Conservation (phyloP, 2,113 vertebrate species). For the Brachyistius frenatus region DNA sequence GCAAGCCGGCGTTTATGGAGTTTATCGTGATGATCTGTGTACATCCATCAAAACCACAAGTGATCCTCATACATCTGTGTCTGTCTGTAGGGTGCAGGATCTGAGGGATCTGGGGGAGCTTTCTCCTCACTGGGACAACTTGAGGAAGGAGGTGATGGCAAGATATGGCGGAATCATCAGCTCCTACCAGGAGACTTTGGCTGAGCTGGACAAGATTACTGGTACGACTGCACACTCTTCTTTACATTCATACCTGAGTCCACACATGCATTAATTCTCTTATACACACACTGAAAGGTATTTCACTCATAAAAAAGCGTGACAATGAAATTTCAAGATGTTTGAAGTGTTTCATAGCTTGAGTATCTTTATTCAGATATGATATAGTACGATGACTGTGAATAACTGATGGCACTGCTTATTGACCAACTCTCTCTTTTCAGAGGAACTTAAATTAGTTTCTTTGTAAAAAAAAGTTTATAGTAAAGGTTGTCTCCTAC, state of each 20-base stretch:
- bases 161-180: slow-evolving; percentile 93
- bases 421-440: background rate
- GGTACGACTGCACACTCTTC: slow-evolving; percentile 78
- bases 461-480: background rate
- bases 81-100: slow-evolving; percentile 89
- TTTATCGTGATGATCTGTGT: slow-evolving; percentile 4
- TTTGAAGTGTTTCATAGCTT: background rate
- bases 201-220: slow-evolving; percentile 92
- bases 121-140: slow-evolving; percentile 97
- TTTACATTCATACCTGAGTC: background rate
- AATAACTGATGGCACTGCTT: background rate
- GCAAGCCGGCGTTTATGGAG: background rate
- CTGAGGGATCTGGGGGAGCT: slow-evolving; percentile 96
- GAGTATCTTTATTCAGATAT: background rate
- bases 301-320: background rate
- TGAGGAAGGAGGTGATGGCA: slow-evolving; percentile 92
- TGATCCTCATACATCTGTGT: slow-evolving; percentile 35
- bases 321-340: background rate
- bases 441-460: background rate
- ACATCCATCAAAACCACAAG: background rate
- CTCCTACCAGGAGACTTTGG: slow-evolving; percentile 92
- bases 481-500: background rate
- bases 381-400: background rate
- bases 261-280: background rate
- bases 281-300: too few relatives aligned